Evolutionary conservation across 1,140 invertebrate genomes (phyloP).

Genomic region (Leptopilina boulardi): DNA sequence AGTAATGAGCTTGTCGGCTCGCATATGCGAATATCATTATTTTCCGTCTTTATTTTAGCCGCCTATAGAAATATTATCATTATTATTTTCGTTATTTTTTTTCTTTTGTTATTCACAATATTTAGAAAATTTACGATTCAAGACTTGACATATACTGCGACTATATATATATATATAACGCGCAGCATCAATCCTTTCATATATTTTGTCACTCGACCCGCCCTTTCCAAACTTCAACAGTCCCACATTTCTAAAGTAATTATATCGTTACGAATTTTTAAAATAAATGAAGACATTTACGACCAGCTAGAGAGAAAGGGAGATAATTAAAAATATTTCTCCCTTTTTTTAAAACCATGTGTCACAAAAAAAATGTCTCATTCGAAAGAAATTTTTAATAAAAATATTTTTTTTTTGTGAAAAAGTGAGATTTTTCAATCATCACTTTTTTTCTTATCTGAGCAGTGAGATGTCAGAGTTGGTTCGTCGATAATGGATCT

Average conservation of each 20-base stretch:
- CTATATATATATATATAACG: no score
- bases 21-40: conserved; percentile 8
- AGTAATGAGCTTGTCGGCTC: conserved; percentile 30
- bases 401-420: no score
- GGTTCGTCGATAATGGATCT: neutral
- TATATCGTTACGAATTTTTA: conserved; percentile 8
- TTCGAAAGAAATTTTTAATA: no score
- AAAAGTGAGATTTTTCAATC: conserved; percentile 18
- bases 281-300: conserved; percentile 5
- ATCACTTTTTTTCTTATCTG: neutral
- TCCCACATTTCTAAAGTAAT: neutral
- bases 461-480: neutral
- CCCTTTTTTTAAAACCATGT: no score
- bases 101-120: neutral
- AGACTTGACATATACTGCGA: neutral
- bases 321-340: neutral
- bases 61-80: neutral
- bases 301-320: neutral
- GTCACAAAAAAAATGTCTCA: no score
- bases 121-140: neutral
- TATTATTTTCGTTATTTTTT: neutral
- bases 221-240: neutral
- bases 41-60: conserved; percentile 24
- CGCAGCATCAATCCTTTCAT: neutral
- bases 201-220: neutral